Evolutionary conservation across 2,888 invertebrate genomes (phyloP).

Genomic region (Gryllus longicercus): DNA sequence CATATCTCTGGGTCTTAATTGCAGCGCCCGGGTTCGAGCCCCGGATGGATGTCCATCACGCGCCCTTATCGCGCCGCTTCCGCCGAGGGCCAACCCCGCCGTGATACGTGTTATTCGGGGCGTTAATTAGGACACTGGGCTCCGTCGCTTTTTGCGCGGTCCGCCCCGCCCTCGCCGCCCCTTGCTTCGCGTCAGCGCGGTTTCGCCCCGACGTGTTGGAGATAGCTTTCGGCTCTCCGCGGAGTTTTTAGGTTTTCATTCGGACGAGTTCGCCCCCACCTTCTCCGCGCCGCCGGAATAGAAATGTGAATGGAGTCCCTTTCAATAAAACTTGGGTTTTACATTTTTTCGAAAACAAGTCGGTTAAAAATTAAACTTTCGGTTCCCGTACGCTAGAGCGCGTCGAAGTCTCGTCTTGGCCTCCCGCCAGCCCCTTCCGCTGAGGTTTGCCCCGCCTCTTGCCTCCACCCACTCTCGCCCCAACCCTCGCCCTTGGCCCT

Average conservation of each 20-base stretch:
- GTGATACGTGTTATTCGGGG: not conserved
- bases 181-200: not conserved
- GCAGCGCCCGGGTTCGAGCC: not conserved
- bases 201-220: not conserved
- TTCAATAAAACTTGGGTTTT: constrained; percentile 8
- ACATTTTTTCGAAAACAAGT: not conserved
- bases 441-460: not conserved
- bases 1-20: too few species aligned
- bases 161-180: not conserved
- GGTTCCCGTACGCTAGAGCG: not conserved
- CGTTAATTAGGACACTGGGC: not conserved
- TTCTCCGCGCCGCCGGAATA: not conserved
- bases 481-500: too few species aligned
- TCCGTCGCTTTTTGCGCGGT: too few species aligned
- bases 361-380: constrained; percentile 1
- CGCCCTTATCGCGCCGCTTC: not conserved
- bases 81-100: not conserved
- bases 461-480: too few species aligned
- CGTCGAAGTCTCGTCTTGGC: not conserved
- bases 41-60: not conserved
- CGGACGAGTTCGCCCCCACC: too few species aligned
- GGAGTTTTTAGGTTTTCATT: not conserved
- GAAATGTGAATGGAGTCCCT: not conserved
- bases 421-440: not conserved
- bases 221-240: not conserved